Base-by-base conservation (phyloP, 1,140 invertebrate genomes). In the Leptoteleia sp. region DNA sequence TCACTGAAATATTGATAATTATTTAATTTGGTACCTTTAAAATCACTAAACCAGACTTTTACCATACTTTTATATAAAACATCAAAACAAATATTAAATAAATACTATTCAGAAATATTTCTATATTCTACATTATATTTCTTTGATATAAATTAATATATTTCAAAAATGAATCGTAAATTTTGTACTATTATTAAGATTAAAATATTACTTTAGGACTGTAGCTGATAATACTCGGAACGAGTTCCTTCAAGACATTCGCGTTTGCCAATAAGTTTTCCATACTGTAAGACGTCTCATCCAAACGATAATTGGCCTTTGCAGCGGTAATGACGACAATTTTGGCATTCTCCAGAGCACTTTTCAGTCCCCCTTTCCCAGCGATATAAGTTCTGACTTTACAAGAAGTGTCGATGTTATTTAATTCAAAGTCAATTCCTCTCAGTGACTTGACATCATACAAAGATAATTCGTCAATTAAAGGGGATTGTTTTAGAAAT, bases 391-490 rank as follows among this genome's bases (percentile, higher is more conserved):
- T 88, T 1, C 92, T 25, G 0, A 96, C 92, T 87, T 94, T 95
- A 70, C 92, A 92, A 50, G 87, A 89, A 2, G 91, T 92, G 75
- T 93, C 91, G 5, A 93, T 90, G 35, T 92, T 91, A 73, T 89
- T 91, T 4, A 93, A 82, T 70, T 93, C 92, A 79, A 90, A 82
- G n/a, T 89, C 90, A n/a, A 91, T 87, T 9, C 90, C 90, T 11
- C 85, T 84, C 2, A 89, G 89, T 2, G 88, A 80, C 19, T 83
- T 84, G 6, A 88, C 80, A 80, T 93, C 92, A 57, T 91, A 92
- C 12, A 93, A 64, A 22, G 91, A 90, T 70, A 93, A 84, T 83
- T 93, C 92, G 62, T 93, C 92, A 48, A 93, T 87, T 45, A 92
- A 76, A 1, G 90, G 87, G 22, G 91, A 92, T 78, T 92, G 92